Base-by-base conservation (phyloP, 2,888 invertebrate species). In the Operophtera brumata region DNA sequence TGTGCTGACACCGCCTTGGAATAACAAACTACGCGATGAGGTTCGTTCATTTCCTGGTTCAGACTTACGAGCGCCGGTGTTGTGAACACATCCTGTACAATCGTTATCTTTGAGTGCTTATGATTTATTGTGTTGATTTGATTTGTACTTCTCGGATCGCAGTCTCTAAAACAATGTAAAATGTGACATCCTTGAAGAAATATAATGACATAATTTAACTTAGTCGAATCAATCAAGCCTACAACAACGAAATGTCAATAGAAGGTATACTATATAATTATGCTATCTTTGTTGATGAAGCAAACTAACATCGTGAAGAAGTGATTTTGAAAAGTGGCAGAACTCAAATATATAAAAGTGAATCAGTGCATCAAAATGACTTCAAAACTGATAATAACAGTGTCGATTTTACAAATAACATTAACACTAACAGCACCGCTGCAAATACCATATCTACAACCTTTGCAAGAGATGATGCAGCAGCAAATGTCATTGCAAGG, bases 21-120 rank as follows among this genome's bases (percentile, higher is more conserved):
- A 86, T 86, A 80, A 76, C 76, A 82, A n/a, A 84, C 73, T 54
- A 57, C 63, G 62, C 61, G 64, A 25, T 47, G 62, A 67, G 64
- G 62, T 58, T 62, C 60, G 60, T 56, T 64, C 69, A 71, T 67
- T 70, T 66, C 57, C 70, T 61, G 62, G 47, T 40, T 44, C 71
- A 71, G 58, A 63, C 63, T 53, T 48, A 60, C 64, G 51, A 64
- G 42, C 57, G 58, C 39, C 57, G 47, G 55, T 62, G 62, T 62
- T 37, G 59, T 48, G 44, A 35, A 42, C 61, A 47, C 57, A 59
- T 57, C 62, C 62, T 61, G 59, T 53, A 44, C 30, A 49, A 11
- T 42, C 8, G 46, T 13, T 47, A 40, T 30, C 20, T 6, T 47
- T 50, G 26, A 30, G 8, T 12, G n/a, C n/a, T 41, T 40, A 47